Evolutionary conservation across 2,113 vertebrate species (phyloP).

Genomic region (Redunca redunca): DNA sequence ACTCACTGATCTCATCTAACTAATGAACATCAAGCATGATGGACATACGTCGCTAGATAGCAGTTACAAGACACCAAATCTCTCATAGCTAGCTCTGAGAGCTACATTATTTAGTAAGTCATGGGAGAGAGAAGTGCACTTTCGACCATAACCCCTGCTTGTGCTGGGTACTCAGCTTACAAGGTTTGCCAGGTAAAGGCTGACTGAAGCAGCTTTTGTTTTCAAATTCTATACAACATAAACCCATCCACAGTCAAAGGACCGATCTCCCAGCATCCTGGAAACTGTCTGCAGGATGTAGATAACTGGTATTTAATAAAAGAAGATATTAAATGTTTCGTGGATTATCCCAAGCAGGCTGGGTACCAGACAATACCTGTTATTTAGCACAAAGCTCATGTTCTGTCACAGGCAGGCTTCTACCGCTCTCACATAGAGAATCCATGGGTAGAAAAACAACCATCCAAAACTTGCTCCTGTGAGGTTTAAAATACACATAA

Average conservation of each 20-base stretch:
- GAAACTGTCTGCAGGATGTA: constrained; percentile 24
- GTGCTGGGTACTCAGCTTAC: constrained; percentile 81
- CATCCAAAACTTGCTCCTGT: not conserved
- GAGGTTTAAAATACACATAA: not conserved
- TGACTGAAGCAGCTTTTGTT: constrained; percentile 78
- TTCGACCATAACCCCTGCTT: constrained; percentile 68
- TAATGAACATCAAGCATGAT: constrained; percentile 81
- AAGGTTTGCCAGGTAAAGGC: constrained; percentile 71
- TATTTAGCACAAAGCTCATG: not conserved
- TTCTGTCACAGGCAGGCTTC: not conserved
- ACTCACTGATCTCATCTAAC: constrained; percentile 78
- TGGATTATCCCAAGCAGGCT: not conserved
- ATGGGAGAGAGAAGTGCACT: constrained; percentile 72
- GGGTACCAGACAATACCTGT: not conserved
- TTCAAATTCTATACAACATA: constrained; percentile 73
- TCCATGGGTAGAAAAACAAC: not conserved
- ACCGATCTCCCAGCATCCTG: not conserved
- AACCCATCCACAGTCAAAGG: constrained; percentile 48
- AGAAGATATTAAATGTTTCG: constrained; percentile 7
- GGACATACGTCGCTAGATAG: constrained; percentile 78
- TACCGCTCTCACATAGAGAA: not conserved
- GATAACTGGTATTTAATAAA: constrained; percentile 20
- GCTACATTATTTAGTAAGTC: constrained; percentile 95
- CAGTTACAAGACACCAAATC: constrained; percentile 87
- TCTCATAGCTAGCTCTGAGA: constrained; percentile 81